Evolutionary conservation across 1,140 invertebrate genomes (phyloP).

Genomic region (Ceratina australensis): DNA sequence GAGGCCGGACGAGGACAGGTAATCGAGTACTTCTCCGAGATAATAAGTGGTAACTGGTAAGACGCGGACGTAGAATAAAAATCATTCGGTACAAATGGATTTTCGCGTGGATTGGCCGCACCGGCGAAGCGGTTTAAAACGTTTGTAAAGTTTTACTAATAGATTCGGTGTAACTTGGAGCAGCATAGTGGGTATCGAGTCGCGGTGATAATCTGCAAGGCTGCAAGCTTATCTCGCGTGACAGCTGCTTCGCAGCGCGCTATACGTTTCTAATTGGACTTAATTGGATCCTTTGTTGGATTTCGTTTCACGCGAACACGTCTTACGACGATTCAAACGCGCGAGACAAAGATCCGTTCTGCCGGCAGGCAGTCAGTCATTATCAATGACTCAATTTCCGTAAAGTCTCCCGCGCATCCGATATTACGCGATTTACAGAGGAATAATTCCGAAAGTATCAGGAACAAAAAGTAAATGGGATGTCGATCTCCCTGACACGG

Average conservation of each 20-base stretch:
- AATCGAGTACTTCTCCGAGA: neutral
- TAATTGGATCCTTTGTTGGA: slow-evolving; percentile 49
- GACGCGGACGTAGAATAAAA: slow-evolving; percentile 4
- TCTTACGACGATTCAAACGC: neutral
- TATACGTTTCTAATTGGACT: slow-evolving; percentile 47
- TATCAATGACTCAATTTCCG: slow-evolving; percentile 7
- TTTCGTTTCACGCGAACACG: slow-evolving; percentile 36
- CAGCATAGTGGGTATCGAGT: slow-evolving; percentile 12
- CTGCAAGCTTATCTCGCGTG: slow-evolving; percentile 38
- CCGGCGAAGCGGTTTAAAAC: too few relatives aligned
- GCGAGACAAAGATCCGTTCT: too few relatives aligned
- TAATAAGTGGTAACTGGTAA: slow-evolving; percentile 29
- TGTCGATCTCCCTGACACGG: too few relatives aligned
- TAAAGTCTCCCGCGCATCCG: too few relatives aligned
- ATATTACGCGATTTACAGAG: neutral
- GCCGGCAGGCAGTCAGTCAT: neutral
- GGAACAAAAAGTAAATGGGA: too few relatives aligned
- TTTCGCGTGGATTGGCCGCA: too few relatives aligned
- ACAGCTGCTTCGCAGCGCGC: slow-evolving; percentile 37
- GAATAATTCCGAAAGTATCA: too few relatives aligned
- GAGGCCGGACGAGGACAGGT: neutral
- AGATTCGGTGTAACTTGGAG: neutral
- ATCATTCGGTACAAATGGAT: neutral
- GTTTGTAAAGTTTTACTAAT: neutral
- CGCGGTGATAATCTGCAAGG: slow-evolving; percentile 33